A percentile compares a stretch with the other conserved stretches of the same genome.
phyloP scores from a whole-genome alignment of 2,888 invertebrate species.

The Eristalis intricaria region DNA sequence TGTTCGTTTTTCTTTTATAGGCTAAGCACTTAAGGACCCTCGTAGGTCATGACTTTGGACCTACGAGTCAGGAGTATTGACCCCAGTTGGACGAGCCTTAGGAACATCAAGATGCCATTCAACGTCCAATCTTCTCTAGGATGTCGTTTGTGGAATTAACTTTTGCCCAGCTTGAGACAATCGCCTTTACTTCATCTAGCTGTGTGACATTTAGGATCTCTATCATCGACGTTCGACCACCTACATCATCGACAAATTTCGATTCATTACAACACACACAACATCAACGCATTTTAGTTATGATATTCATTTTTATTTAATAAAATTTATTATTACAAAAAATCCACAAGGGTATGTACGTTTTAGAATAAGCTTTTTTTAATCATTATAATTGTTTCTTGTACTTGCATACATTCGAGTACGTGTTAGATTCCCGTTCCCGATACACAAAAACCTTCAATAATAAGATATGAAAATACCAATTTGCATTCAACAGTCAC shows the following conservation, averaged over 20 bases:
- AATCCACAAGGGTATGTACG: slow-evolving; percentile 8
- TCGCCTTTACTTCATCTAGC: no score
- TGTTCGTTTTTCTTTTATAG: no score
- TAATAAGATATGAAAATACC: background rate
- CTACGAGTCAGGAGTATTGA: no score
- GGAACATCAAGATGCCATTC: no score
- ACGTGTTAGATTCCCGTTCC: slow-evolving; percentile 16
- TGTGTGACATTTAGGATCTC: no score
- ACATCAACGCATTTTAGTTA: slow-evolving; percentile 21
- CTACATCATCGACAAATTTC: background rate
- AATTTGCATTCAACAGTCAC: background rate
- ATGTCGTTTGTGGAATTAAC: no score
- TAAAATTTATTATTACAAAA: slow-evolving; percentile 51
- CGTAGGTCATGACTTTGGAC: no score
- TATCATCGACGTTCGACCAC: no score
- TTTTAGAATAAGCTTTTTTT: slow-evolving; percentile 29
- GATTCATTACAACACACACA: background rate
- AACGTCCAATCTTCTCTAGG: no score
- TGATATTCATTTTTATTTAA: slow-evolving; percentile 58
- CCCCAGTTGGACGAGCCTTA: no score
- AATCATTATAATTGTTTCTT: slow-evolving; percentile 28
- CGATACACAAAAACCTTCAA: background rate
- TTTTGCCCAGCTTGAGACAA: no score
- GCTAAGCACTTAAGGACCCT: no score
- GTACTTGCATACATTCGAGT: slow-evolving; percentile 29